A percentile compares a stretch with the other conserved stretches of the same genome.
phyloP scores from a whole-genome alignment of 2,113 vertebrate species.

The Carassius carassius region DNA sequence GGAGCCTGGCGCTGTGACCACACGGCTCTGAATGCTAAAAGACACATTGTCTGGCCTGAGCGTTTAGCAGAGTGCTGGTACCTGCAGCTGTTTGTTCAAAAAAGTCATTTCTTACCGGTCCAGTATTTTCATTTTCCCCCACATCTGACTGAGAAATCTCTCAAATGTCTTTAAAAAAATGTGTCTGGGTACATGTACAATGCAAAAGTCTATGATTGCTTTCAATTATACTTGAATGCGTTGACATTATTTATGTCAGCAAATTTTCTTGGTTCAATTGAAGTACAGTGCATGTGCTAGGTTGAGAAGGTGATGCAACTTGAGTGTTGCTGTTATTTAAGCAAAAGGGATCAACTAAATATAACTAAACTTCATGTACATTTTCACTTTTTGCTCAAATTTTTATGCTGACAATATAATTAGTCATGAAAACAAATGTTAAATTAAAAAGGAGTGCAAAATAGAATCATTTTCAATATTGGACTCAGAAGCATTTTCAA shows the following conservation, averaged over 20 bases:
- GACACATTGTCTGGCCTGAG: slow-evolving; percentile 43
- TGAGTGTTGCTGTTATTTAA: not conserved
- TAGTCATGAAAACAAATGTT: not conserved
- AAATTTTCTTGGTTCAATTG: not conserved
- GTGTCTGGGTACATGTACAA: not conserved
- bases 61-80: slow-evolving; percentile 23
- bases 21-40: slow-evolving; percentile 12
- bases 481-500: not conserved
- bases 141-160: slow-evolving; percentile 33
- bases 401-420: not conserved
- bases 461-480: not conserved
- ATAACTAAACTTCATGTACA: not conserved
- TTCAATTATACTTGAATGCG: not conserved
- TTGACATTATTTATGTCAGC: slow-evolving; percentile 4
- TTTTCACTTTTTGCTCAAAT: not conserved
- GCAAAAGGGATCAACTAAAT: not conserved
- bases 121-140: slow-evolving; percentile 38
- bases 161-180: slow-evolving; percentile 3
- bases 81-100: slow-evolving; percentile 40
- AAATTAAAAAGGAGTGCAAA: not conserved
- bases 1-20: slow-evolving; percentile 22
- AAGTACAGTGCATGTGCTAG: not conserved
- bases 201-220: not conserved
- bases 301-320: not conserved
- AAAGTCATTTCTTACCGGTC: slow-evolving; percentile 38